Percentiles rank a stretch among this genome's conserved stretches.
phyloP scores from a whole-genome alignment of 2,888 invertebrate species.

The Seira sanloemensis region DNA sequence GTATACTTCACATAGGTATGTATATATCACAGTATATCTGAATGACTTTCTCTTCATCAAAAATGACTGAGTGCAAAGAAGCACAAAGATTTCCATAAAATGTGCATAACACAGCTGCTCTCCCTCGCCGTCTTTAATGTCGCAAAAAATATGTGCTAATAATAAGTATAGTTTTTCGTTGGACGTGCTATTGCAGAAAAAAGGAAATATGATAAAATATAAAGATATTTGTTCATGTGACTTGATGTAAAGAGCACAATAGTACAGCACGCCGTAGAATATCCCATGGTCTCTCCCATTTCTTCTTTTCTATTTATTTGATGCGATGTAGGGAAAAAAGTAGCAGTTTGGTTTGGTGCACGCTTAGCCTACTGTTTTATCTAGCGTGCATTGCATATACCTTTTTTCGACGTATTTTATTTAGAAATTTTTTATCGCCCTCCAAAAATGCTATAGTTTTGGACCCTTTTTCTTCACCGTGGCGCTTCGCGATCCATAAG shows the following conservation, averaged over 20 bases:
- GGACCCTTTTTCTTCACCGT: neutral
- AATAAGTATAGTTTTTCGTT: neutral
- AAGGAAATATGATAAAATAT: neutral
- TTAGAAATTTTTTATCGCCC: neutral
- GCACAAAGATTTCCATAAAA: slow-evolving; percentile 22
- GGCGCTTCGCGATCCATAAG: neutral
- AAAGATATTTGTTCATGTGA: neutral
- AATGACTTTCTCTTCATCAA: neutral
- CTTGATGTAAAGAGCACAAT: neutral
- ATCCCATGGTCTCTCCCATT: slow-evolving; percentile 5
- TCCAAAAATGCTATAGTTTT: neutral
- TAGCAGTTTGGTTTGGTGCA: neutral
- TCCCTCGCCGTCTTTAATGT: too few relatives aligned
- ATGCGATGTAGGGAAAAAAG: neutral
- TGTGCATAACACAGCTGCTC: slow-evolving; percentile 21
- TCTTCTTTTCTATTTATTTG: neutral
- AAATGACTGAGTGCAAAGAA: neutral
- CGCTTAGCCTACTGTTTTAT: too few relatives aligned
- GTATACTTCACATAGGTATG: neutral
- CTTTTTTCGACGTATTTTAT: neutral
- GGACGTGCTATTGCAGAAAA: too few relatives aligned
- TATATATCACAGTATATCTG: too few relatives aligned
- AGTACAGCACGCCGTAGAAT: neutral
- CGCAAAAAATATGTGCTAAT: neutral
- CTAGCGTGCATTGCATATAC: too few relatives aligned